Evolutionary conservation across 2,888 invertebrate species (phyloP), one percentile per base, ranked within the genome.

Genomic region (Ophion obscuratus): DNA sequence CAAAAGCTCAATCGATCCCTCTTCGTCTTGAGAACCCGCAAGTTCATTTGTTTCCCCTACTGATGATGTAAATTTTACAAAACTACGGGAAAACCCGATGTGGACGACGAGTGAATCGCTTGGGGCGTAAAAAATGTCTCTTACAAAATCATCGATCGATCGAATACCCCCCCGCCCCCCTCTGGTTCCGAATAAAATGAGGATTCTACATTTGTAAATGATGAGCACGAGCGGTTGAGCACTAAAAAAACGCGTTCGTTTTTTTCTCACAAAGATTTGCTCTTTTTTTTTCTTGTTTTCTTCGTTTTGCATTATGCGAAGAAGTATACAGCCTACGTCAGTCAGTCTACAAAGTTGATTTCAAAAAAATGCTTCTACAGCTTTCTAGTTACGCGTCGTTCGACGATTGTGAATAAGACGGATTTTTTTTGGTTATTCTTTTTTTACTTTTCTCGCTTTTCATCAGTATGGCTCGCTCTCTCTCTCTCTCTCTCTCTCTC

Each of bases 311-410:
- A 31, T 75, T 70, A 74, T 57, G 53, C 67, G 67, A 83, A 83
- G 83, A 86, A 86, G 85, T 83, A 80, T 84, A 76, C 66, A 86
- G 80, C 76, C 80, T 83, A 86, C 76, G 77, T 86, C 85, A 83
- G 80, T 86, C 85, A 83, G 85, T 76, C 80, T 86, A 86, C 24
- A 70, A 70, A 53, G 53, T 82, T 74, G 75, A 78, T 74, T 27
- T 0, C 17, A 53, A 53, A 53, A 17, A 75, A 75, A 66, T 70
- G 78, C 36, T 31, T 79, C 79, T 85, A 61, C 47, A 70, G 74
- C 81, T 81, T 74, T 79, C 61, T 40, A 40, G 7, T 40, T 27
- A 62, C 47, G 14, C 47, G 71, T 27, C 59, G 7, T 67, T 78
- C 68, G 53, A 70, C 71, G 62, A 31, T 53, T 27, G 17, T 78